phyloP scores from a whole-genome alignment of 2,888 invertebrate genomes.

The Parasteatoda lunata region DNA sequence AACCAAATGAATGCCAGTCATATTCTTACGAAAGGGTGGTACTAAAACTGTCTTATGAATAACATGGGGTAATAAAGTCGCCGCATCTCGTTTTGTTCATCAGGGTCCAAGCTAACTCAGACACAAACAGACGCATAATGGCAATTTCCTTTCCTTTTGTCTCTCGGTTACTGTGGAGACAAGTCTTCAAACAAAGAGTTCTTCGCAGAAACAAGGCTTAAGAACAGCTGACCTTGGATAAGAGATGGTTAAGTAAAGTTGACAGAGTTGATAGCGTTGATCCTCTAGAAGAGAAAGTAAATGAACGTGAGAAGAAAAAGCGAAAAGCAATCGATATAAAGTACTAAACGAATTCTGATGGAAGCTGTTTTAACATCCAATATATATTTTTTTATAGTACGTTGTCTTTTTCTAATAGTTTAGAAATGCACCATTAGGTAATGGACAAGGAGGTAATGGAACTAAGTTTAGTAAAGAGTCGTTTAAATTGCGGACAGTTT shows the following conservation, averaged over 20 bases:
- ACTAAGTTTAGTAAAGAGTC: too few relatives aligned
- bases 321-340: neutral
- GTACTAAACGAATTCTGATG: neutral
- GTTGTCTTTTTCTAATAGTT: too few relatives aligned
- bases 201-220: neutral
- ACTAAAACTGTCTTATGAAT: neutral
- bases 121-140: conserved; percentile 13
- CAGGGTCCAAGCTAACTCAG: neutral
- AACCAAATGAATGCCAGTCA: neutral
- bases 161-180: conserved; percentile 18
- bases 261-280: neutral
- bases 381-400: too few relatives aligned
- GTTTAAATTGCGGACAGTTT: too few relatives aligned
- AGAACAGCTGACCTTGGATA: neutral
- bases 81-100: neutral
- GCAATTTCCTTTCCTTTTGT: conserved; percentile 18
- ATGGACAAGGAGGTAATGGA: too few relatives aligned
- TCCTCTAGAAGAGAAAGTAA: neutral
- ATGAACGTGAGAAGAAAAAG: neutral
- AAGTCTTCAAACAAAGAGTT: conserved; percentile 4
- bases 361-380: neutral
- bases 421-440: too few relatives aligned
- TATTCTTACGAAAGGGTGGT: neutral
- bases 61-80: neutral
- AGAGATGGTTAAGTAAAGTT: conserved; percentile 1